Evolutionary conservation across 2,888 invertebrate genomes (phyloP), one percentile per base, ranked within the genome.

Genomic region (Marronus borbonicus): DNA sequence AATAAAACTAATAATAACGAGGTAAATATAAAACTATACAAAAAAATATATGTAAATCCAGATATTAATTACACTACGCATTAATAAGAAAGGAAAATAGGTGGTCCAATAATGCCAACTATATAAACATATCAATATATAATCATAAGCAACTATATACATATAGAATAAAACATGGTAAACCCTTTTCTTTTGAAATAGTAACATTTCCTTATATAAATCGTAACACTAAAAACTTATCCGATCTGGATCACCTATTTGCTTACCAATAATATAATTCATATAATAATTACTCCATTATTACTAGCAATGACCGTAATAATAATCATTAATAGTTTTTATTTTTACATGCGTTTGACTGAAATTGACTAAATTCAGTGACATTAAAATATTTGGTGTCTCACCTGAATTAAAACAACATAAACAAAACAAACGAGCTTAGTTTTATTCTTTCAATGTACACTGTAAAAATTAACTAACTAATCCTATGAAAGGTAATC

Each of bases 341-440:
- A 28, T 14, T 5, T 58, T 17, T 58, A 58, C 20, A 62, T 60
- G 36, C 17, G 24, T 52, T 20, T 72, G 72, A 74, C 72, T 74
- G 72, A 74, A 74, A 74, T 74, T 74, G 72, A 74, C 72, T 74
- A 74, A 74, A 68, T 68, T 68, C 36, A 68, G 58, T 66, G 55
- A 76, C 60, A 58, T 76, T 76, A 76, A 76, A 76, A 80, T 82
- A 81, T 83, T 82, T 83, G 83, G 82, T 81, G 81, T 81, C 80
- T 78, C 80, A 82, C 82, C 81, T 78, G 81, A 81, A 52, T 68
- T 64, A 77, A 24, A 77, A 50, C n/a, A 36, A 66, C 24, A 20
- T 12, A 20, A 36, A 36, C 66, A 66, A 39, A 39, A 50, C 31
- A 24, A 65, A 65, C 44, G 65, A 65, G 65, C 65, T 39, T 39